Evolutionary conservation across 1,140 invertebrate genomes (phyloP), one percentile per base, ranked within the genome.

Genomic region (Bombus pyrosoma): DNA sequence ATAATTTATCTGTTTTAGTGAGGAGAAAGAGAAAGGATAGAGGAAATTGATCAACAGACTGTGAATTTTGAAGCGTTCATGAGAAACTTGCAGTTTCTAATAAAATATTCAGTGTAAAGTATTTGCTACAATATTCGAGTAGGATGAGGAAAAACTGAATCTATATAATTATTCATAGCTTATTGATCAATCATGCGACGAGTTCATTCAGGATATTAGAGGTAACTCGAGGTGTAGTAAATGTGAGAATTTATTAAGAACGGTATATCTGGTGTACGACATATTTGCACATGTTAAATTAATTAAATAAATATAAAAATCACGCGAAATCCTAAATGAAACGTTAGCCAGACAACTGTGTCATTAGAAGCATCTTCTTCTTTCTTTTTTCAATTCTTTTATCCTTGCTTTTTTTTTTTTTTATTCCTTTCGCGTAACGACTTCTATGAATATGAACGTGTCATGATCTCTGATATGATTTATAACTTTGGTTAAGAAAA

Each of bases 301-400:
- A 89, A 86, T 91, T 85, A 91, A 91, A 91, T 90, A 91, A 90
- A 90, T 91, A 92, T 81, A 91, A 87, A 90, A 91, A 86, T 84
- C 71, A 87, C 68, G 74, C 74, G 62, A 53, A 74, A 81, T 88
- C n/a, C 73, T 90, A 83, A 75, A 85, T 83, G 59, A 83, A 81
- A 88, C 57, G 18, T 85, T 80, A 83, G 81, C 87, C 87, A 92
- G 76, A 64, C 81, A 82, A 86, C 72, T 71, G 83, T 77, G 76
- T 69, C 28, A 41, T 77, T 84, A 69, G 22, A 66, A 86, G 43
- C 66, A 76, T 34, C 62, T 71, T n/a, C 28, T 71, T 53, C 28
- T 75, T 3, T 78, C 5, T 18, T 47, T 37, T 34, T 57, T 74
- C 69, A 32, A 66, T 47, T n/a, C 15, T 15, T 57, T 78, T 59